Percentiles rank a stretch among this genome's conserved stretches.
Conservation (phyloP, 35 echinoderm and acorn worm genomes). For the Heliocidaris erythrogramma region DNA sequence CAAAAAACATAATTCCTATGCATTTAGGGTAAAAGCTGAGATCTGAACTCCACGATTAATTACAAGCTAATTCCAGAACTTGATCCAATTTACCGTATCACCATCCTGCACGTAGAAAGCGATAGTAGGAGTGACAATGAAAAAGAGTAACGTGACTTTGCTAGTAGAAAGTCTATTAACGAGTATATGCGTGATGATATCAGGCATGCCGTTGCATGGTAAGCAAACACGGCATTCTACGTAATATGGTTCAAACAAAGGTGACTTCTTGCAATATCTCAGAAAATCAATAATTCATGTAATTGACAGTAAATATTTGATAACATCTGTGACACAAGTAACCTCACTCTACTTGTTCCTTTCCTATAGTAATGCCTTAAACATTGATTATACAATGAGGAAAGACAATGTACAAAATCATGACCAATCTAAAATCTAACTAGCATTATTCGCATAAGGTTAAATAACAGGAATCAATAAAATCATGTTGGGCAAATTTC, state of each 20-base stretch:
- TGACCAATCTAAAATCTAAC: background rate
- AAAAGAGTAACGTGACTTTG: background rate
- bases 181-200: background rate
- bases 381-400: background rate
- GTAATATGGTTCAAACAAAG: background rate
- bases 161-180: background rate
- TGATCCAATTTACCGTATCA: background rate
- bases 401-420: background rate
- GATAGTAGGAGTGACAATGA: background rate
- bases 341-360: background rate
- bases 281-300: background rate
- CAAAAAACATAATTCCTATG: background rate
- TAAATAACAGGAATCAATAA: background rate
- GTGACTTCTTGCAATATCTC: background rate
- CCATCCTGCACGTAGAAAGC: background rate
- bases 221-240: background rate
- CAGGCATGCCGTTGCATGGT: background rate
- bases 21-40: background rate
- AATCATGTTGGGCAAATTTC: too few species aligned
- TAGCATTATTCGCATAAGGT: background rate
- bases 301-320: background rate
- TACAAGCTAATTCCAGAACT: background rate
- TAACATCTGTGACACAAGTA: background rate
- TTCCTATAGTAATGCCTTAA: background rate
- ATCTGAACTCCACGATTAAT: background rate